These are phyloP conservation scores for Aradophagus sp. DNA, from an alignment of 1,140 invertebrate species.

Conservation along the genomic window DNA sequence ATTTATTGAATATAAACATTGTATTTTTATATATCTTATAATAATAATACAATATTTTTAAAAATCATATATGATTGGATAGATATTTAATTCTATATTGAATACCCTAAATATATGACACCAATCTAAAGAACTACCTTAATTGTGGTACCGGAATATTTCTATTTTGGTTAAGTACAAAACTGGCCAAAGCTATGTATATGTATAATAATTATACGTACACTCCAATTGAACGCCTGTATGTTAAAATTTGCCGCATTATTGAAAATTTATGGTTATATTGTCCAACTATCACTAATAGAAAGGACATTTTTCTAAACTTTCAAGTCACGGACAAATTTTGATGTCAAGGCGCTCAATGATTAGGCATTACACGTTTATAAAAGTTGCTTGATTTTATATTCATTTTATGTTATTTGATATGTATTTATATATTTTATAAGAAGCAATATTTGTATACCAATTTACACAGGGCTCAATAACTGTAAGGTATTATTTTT, in stretches of 20 bases:
- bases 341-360: too few relatives aligned
- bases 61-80: too few relatives aligned
- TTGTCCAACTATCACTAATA: too few relatives aligned
- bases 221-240: constrained; percentile 40
- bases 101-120: neutral
- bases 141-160: constrained; percentile 32
- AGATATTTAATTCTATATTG: too few relatives aligned
- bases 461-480: constrained; percentile 26
- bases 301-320: too few relatives aligned
- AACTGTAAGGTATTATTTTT: constrained; percentile 17
- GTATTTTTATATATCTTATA: too few relatives aligned
- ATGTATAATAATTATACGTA: constrained; percentile 38
- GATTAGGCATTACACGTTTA: too few relatives aligned
- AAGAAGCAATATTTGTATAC: constrained; percentile 37
- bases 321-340: too few relatives aligned
- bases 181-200: constrained; percentile 54
- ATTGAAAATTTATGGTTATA: too few relatives aligned
- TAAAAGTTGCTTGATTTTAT: constrained; percentile 13
- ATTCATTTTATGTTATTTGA: constrained; percentile 24
- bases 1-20: too few relatives aligned
- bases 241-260: too few relatives aligned
- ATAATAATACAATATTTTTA: too few relatives aligned
- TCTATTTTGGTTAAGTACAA: constrained; percentile 53
- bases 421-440: constrained; percentile 47
- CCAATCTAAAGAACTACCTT: constrained; percentile 11